Conservation (phyloP, 2,113 vertebrate species). For the Rissa tridactyla region DNA sequence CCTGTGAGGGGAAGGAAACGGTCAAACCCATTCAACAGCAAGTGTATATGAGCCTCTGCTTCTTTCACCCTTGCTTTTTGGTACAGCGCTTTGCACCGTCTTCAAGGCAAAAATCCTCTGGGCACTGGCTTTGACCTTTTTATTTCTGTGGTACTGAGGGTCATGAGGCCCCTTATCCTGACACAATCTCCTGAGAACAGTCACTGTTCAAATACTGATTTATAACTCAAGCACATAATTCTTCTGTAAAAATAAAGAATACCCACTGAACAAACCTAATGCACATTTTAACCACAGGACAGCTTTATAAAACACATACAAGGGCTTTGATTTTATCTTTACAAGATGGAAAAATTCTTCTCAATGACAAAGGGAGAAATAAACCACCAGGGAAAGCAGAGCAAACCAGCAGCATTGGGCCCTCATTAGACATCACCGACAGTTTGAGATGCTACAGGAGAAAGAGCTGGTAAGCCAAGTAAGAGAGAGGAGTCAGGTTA, state of each 20-base stretch:
- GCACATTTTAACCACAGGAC: background rate
- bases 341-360: background rate
- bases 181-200: background rate
- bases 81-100: background rate
- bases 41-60: background rate
- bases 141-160: background rate
- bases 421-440: rapidly evolving
- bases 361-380: background rate
- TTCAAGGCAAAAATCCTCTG: background rate
- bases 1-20: background rate
- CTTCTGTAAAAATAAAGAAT: background rate
- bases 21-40: background rate
- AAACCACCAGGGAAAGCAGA: background rate
- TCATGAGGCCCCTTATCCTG: background rate
- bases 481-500: slow-evolving; percentile 28
- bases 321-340: background rate
- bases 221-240: background rate
- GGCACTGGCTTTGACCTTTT: background rate
- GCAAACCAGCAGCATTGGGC: background rate
- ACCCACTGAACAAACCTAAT: background rate
- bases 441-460: background rate
- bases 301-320: background rate
- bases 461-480: background rate
- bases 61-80: background rate
- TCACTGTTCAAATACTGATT: background rate